Percentiles rank a stretch among this genome's conserved stretches.
These are phyloP conservation scores for Temnothorax curvispinosus DNA, from an alignment of 1,140 invertebrate species.

Conservation along the genomic window DNA sequence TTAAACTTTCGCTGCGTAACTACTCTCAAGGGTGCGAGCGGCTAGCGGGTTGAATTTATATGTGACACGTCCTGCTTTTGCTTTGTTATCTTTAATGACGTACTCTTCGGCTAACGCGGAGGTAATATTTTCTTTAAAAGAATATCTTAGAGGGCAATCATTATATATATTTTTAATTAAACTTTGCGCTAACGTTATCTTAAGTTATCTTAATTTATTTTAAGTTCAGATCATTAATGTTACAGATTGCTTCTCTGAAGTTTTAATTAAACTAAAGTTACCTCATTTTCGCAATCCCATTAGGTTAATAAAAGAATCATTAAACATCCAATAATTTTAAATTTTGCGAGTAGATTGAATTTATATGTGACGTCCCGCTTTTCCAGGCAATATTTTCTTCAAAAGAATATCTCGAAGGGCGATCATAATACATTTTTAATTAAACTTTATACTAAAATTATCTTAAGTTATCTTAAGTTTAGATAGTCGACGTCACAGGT, in stretches of 20 bases:
- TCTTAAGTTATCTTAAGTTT: background rate
- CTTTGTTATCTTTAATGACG: conserved; percentile 10
- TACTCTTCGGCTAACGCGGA: background rate
- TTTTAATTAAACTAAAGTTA: no score
- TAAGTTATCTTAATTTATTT: no score
- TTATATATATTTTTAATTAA: conserved; percentile 7
- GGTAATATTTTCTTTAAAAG: background rate
- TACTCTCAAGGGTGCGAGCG: background rate
- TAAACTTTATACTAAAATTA: background rate
- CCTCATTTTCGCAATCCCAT: no score
- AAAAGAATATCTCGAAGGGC: background rate
- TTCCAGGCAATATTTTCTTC: background rate
- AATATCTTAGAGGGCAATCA: background rate
- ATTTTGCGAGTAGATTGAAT: no score
- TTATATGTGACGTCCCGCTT: no score
- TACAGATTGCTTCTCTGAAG: no score
- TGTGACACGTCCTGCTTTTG: background rate
- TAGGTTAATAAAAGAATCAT: no score
- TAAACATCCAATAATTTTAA: no score
- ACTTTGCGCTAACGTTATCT: background rate
- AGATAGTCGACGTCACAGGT: background rate
- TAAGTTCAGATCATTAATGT: no score
- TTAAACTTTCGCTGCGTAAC: conserved; percentile 6
- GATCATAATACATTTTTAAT: background rate
- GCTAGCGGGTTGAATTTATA: background rate